Conservation (phyloP, 2,888 invertebrate genomes). For the Orthosia gracilis region DNA sequence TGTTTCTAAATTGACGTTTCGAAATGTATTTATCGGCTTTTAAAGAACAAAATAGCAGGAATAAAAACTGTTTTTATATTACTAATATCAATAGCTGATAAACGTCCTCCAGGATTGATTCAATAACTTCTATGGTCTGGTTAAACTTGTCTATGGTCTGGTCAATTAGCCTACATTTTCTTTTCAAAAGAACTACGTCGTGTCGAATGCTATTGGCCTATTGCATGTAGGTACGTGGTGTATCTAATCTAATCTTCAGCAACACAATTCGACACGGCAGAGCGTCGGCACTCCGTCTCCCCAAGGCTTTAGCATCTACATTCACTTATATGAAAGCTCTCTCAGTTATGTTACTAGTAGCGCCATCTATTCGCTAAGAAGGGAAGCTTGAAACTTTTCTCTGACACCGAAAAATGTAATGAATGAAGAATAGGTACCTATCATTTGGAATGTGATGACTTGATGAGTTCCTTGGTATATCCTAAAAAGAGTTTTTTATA, state of each 20-base stretch:
- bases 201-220: conserved; percentile 18
- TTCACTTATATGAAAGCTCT: conserved; percentile 32
- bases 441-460: neutral
- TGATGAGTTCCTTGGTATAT: neutral
- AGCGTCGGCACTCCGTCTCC: conserved; percentile 27
- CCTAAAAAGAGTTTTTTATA: too few relatives aligned
- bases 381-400: conserved; percentile 3
- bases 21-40: neutral
- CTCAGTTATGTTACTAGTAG: conserved; percentile 33
- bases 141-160: neutral
- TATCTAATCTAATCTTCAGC: conserved; percentile 46
- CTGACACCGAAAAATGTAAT: too few relatives aligned
- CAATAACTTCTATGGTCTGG: neutral
- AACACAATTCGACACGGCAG: conserved; percentile 38
- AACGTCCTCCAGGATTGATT: neutral
- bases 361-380: conserved; percentile 58
- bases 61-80: neutral
- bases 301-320: conserved; percentile 45
- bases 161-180: conserved; percentile 10
- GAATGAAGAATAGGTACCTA: neutral
- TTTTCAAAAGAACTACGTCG: conserved; percentile 13
- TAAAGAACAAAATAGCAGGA: conserved; percentile 4
- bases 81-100: neutral
- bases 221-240: conserved; percentile 23
- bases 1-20: neutral